phyloP scores from a whole-genome alignment of 1,140 invertebrate species.

The Drosophila tropicalis region DNA sequence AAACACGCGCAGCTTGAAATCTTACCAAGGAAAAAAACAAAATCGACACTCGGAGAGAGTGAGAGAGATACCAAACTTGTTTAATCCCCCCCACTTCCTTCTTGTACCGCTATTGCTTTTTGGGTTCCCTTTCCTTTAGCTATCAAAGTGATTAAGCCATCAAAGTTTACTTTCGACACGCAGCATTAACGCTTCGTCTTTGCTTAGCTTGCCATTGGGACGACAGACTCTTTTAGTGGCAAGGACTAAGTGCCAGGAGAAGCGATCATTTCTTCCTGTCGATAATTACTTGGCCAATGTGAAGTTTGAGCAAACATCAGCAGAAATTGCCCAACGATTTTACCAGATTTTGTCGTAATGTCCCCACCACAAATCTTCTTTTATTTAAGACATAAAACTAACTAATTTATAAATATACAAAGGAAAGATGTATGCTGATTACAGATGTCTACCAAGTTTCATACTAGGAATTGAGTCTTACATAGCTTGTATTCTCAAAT shows the following conservation, averaged over 20 bases:
- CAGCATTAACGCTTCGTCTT: conserved; percentile 78
- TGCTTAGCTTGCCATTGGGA: conserved; percentile 39
- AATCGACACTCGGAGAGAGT: conserved; percentile 38
- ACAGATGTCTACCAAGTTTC: too few relatives aligned
- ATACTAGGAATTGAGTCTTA: too few relatives aligned
- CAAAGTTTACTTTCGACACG: conserved; percentile 78
- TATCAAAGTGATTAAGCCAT: conserved; percentile 77
- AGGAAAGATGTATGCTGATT: background rate
- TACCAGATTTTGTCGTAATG: conserved; percentile 56
- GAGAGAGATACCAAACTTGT: background rate
- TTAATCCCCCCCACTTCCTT: background rate
- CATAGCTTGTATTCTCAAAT: background rate
- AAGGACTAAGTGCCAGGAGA: conserved; percentile 35
- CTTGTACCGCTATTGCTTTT: background rate
- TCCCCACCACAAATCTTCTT: conserved; percentile 64
- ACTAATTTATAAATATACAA: conserved; percentile 67
- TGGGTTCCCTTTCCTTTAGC: conserved; percentile 12
- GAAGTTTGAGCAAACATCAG: conserved; percentile 67
- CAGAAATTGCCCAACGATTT: conserved; percentile 58
- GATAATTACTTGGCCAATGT: conserved; percentile 78
- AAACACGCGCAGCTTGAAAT: conserved; percentile 55
- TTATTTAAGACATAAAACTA: conserved; percentile 53
- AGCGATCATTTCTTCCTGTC: conserved; percentile 36
- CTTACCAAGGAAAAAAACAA: conserved; percentile 1
- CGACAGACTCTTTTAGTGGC: background rate